phyloP scores from a whole-genome alignment of 2,888 invertebrate species.

The Encarsia formosa region DNA sequence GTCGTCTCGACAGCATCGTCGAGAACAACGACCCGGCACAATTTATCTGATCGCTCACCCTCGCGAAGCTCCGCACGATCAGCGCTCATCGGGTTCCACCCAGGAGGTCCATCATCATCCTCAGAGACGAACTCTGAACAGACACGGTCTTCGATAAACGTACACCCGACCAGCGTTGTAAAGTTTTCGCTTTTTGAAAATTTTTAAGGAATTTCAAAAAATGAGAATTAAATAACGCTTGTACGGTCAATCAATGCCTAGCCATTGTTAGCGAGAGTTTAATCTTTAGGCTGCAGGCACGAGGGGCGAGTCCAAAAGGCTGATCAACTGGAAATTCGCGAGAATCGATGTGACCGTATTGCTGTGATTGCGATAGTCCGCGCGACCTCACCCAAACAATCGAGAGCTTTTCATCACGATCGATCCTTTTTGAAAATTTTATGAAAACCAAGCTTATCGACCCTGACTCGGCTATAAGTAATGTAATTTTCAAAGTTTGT shows the following conservation, averaged over 20 bases:
- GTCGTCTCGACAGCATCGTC: conserved; percentile 42
- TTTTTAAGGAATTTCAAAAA: too few relatives aligned
- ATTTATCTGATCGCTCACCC: conserved; percentile 39
- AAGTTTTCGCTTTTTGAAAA: too few relatives aligned
- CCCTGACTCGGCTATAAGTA: too few relatives aligned
- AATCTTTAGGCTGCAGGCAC: too few relatives aligned
- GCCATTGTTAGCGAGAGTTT: too few relatives aligned
- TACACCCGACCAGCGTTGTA: too few relatives aligned
- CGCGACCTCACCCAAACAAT: conserved; percentile 12
- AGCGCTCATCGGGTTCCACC: conserved; percentile 24
- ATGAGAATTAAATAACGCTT: too few relatives aligned
- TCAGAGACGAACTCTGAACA: conserved; percentile 20
- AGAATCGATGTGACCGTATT: conserved; percentile 24
- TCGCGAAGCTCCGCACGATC: conserved; percentile 26
- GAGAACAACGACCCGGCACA: conserved; percentile 44
- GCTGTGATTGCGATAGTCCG: conserved; percentile 27
- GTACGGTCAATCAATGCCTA: too few relatives aligned
- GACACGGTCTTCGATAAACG: too few relatives aligned
- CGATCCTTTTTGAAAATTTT: neutral
- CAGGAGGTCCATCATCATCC: conserved; percentile 21
- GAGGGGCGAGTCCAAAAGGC: neutral
- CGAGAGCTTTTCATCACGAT: neutral
- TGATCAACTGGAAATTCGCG: conserved; percentile 24
- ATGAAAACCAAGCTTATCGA: neutral
- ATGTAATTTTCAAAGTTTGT: too few relatives aligned